Evolutionary conservation across 2,888 invertebrate species (phyloP), one percentile per base, ranked within the genome.

Genomic region (Amphipyra berbera): DNA sequence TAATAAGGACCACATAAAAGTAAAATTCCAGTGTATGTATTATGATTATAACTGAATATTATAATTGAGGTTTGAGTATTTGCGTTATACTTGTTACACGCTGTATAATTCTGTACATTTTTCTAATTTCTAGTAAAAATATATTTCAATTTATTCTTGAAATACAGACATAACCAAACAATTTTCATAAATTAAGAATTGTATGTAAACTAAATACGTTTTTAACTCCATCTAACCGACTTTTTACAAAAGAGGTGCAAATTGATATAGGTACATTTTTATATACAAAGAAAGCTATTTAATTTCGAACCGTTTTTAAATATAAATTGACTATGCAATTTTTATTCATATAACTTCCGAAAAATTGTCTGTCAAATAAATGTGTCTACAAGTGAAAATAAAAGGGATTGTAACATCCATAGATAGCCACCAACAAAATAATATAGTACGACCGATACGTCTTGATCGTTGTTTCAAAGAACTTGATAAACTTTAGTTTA

Each of bases 221-320:
- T 69, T 48, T 55, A 52, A 68, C 65, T 55, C 50, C 9, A 65
- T 61, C n/a, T 50, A 44, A 53, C 53, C 65, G 59, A 73, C 70
- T 73, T 61, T 72, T 44, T 63, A 73, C 61, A 74, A 61, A 42
- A 45, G 69, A 59, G 59, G 53, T 74, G 69, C 59, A 37, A 27
- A 48, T 46, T 57, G 44, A 50, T 50, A 49, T 55, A n/a, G n/a
- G n/a, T n/a, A 64, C 42, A 21, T 65, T 41, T 61, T 56, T 76
- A 76, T 65, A 60, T 75, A 75, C 73, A 75, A 55, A 65, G 61
- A 66, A 68, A 73, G 68, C 68, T 58, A 68, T 58, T 52, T 56
- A 56, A 54, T 71, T 63, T 71, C 68, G 14, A 58, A 71, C 15
- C 44, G 46, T 73, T 69, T 64, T 59, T 38, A 73, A 64, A 72